Base-by-base conservation (phyloP, 1,140 invertebrate species). In the Plectrocnemia conspersa region DNA sequence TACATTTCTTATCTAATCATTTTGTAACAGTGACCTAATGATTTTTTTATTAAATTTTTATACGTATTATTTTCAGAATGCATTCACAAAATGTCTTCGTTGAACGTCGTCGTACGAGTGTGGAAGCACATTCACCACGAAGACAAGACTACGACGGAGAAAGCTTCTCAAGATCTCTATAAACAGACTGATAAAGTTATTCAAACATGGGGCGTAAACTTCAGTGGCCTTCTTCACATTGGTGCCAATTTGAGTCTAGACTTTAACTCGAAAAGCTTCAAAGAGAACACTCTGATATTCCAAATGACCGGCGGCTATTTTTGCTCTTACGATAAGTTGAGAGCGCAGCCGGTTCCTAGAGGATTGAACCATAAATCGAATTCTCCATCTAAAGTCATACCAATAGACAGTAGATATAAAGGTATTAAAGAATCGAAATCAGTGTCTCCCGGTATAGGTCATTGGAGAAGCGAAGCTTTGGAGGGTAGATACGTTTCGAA, bases 241-340 rank as follows among this genome's bases (percentile, higher is more conserved):
- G 86, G 88, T 19, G 80, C 84, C 25, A 86, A 87, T 71, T 68
- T 85, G 50, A 74, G 81, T n/a, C 64, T 74, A 50, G 77, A 80
- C 58, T 83, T 86, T 65, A 80, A 87, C 29, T 82, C 85, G 11
- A 76, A 78, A 11, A 81, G 83, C 59, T 85, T 92, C 56, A 79
- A 79, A 61, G 70, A 79, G 13, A 92, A 94, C 66, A 85, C 89
- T 47, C 69, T 96, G 45, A 82, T 95, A 62, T 91, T 95, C 71
- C 84, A 89, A 70, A 83, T 93, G 77, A 85, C 86, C 58, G 90
- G 89, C 40, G 90, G 91, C 11, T 91, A 82, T 63, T 96, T 93
- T 69, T 83, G 83, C 38, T 82, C 82, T 0, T 76, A 79, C 11
- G 80, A 78, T 62, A 81, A 78, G 64, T 71, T 76, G 3, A 73